Evolutionary conservation across 2,888 invertebrate species (phyloP).

Genomic region (Phania funesta): DNA sequence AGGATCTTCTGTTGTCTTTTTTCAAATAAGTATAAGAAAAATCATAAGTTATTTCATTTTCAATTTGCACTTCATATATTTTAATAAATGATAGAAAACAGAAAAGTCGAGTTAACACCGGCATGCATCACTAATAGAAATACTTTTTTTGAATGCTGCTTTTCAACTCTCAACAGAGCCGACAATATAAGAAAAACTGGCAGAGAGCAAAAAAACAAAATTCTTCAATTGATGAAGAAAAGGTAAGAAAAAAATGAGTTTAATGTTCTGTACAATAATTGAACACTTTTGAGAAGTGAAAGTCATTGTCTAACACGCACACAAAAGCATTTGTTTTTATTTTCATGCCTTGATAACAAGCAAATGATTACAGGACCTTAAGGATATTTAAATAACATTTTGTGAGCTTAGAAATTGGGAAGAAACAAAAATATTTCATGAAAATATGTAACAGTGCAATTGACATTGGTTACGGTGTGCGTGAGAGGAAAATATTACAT

Average conservation of each 20-base stretch:
- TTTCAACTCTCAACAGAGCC: background rate
- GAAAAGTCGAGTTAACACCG: slow-evolving; percentile 50
- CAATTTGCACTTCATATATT: slow-evolving; percentile 42
- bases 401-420: background rate
- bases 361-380: slow-evolving; percentile 24
- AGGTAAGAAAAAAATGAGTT: slow-evolving; percentile 16
- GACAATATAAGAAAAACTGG: background rate
- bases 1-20: too few species aligned
- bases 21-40: too few species aligned
- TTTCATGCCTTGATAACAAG: slow-evolving; percentile 30
- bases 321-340: slow-evolving; percentile 13
- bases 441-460: background rate
- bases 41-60: background rate
- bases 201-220: background rate
- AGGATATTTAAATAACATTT: background rate
- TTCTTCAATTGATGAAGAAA: background rate
- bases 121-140: slow-evolving; percentile 58
- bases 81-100: slow-evolving; percentile 38
- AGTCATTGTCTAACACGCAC: background rate
- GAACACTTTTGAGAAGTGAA: slow-evolving; percentile 49
- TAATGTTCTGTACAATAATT: slow-evolving; percentile 62
- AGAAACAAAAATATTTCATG: background rate
- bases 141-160: background rate
- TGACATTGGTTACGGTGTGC: too few species aligned
- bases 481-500: too few species aligned